Evolutionary conservation across 2,797 vertebrate genomes (phyloP), one percentile per base, ranked within the genome.

Genomic region (Hydrolagus colliei): DNA sequence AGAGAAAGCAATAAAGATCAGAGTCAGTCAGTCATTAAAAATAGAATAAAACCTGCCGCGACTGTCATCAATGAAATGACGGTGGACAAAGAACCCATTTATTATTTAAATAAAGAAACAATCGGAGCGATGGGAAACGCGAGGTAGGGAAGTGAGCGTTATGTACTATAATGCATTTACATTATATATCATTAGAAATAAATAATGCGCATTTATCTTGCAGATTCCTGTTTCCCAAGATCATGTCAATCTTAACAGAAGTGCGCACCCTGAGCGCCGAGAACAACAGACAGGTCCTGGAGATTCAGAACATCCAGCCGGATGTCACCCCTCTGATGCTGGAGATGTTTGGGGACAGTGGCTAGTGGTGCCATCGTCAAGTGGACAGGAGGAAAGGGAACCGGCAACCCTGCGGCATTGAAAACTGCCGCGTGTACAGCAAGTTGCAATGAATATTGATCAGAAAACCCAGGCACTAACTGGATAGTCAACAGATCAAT

Each of bases 191-290:
- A 72, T 13, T 72, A 12, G 71, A 72, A 7, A 73, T 1, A 7
- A 73, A 73, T 73, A 73, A 20, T 14, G 10, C 32, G 18, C 52
- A 82, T 76, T 85, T n/a, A 78, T 0, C 4, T 86, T 87, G 6
- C 91, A 96, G 95, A 89, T 89, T 95, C 88, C 90, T 95, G 73
- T 95, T 91, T 87, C 93, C 95, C 72, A 96, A 93, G 91, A 91
- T 96, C 87, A 92, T 95, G 89, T 92, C 92, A 32, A 92, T 93
- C 74, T 92, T 96, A 85, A 95, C 94, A 0, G 94, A 96, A 90
- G 89, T 96, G 87, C 94, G 95, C 72, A 93, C 91, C 16, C 91
- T 95, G 92, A 93, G 89, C 0, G 93, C 94, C 59, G 93, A 95
- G 87, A 92, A 95, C 87, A 95, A 92, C 79, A 94, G 94, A 89